phyloP scores from a whole-genome alignment of 2,797 vertebrate species.

The Mus spretus region DNA sequence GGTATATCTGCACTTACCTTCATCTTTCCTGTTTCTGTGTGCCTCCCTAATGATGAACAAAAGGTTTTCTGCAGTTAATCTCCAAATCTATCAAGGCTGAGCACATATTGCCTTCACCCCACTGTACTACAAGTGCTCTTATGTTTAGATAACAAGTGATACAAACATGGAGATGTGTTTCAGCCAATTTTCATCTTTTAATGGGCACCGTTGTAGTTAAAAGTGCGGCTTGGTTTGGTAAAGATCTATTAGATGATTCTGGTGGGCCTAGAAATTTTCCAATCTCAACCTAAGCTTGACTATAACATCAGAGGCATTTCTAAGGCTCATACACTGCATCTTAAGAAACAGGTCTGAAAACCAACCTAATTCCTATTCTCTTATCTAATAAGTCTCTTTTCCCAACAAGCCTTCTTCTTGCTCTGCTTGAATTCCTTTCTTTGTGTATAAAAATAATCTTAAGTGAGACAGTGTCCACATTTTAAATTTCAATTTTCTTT shows the following conservation, averaged over 20 bases:
- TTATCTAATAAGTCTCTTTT: conserved; percentile 51
- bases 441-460: conserved; percentile 59
- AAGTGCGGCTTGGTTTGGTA: background rate
- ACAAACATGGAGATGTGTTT: background rate
- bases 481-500: conserved; percentile 75
- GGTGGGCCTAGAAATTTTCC: background rate
- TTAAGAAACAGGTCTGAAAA: background rate
- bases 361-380: conserved; percentile 27
- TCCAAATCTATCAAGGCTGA: background rate
- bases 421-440: conserved; percentile 26
- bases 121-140: background rate
- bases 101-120: background rate
- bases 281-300: background rate
- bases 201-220: background rate
- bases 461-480: conserved; percentile 32
- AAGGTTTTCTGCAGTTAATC: background rate
- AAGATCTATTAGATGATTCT: background rate
- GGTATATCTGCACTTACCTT: background rate
- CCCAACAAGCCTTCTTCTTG: background rate
- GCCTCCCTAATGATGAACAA: background rate
- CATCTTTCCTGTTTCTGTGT: background rate
- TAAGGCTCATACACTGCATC: background rate
- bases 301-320: background rate
- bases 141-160: background rate
- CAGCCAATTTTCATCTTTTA: background rate